Conservation (phyloP, 2,888 invertebrate species). For the Cantharis rufa region DNA sequence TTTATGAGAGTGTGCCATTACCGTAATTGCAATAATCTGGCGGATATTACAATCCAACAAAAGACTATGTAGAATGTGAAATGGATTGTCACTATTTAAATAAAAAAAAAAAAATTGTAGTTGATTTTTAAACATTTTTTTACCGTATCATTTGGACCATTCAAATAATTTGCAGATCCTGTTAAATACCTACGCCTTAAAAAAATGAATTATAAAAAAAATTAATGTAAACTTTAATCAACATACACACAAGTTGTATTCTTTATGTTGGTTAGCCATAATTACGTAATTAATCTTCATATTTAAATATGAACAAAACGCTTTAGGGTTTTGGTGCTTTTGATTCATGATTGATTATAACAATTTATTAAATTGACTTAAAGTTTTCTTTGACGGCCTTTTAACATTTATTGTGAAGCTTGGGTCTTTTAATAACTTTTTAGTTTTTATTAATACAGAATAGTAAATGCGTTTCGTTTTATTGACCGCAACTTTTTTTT, state of each 20-base stretch:
- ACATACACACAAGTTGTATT: slow-evolving; percentile 18
- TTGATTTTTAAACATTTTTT: background rate
- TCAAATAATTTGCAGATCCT: background rate
- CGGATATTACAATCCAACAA: slow-evolving; percentile 36
- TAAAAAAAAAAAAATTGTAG: background rate
- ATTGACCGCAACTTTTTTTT: background rate
- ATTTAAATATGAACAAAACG: slow-evolving; percentile 28
- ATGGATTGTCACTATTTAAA: slow-evolving; percentile 5
- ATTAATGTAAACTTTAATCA: slow-evolving; percentile 17
- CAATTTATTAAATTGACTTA: slow-evolving; percentile 29
- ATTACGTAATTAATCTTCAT: slow-evolving; percentile 28
- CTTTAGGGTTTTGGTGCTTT: slow-evolving; percentile 22
- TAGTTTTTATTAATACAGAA: background rate
- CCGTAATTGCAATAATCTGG: slow-evolving; percentile 41
- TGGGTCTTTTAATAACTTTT: background rate
- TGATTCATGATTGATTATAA: slow-evolving; percentile 30
- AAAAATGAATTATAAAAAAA: background rate
- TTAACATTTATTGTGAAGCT: slow-evolving; percentile 1
- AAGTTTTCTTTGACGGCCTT: slow-evolving; percentile 19
- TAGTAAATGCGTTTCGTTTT: background rate
- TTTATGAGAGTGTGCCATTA: slow-evolving; percentile 30
- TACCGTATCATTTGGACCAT: background rate
- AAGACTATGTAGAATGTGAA: slow-evolving; percentile 39
- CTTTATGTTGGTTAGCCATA: slow-evolving; percentile 26
- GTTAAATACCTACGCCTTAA: background rate